These are phyloP conservation scores for Lepidotrigona ventralis DNA, from an alignment of 1,140 invertebrate genomes.

Conservation along the genomic window DNA sequence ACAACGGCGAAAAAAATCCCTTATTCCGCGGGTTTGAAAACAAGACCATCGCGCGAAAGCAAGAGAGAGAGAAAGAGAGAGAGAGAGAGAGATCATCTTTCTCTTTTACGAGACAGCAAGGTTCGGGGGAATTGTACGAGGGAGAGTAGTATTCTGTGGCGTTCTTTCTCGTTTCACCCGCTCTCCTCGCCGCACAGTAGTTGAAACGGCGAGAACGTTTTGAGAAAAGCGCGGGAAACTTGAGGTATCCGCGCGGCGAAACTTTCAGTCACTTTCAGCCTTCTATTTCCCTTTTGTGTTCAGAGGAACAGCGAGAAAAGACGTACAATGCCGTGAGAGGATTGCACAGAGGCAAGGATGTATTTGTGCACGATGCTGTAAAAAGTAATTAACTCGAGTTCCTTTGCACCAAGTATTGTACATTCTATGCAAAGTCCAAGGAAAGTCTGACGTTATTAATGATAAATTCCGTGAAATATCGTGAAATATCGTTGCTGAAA, in stretches of 20 bases:
- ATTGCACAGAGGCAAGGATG: not conserved
- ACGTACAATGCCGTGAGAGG: not conserved
- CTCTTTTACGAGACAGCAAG: not conserved
- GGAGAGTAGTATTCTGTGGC: not conserved
- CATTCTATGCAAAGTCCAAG: no score
- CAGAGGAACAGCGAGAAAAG: not conserved
- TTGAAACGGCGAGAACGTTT: conserved; percentile 12
- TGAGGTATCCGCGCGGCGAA: not conserved
- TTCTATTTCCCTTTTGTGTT: not conserved
- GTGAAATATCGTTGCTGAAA: no score
- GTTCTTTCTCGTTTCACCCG: not conserved
- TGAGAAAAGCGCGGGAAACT: conserved; percentile 9
- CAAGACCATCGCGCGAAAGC: conserved; percentile 13
- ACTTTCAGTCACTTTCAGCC: not conserved
- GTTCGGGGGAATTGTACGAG: not conserved
- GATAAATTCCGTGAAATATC: no score
- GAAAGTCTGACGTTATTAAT: no score
- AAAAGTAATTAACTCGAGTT: not conserved
- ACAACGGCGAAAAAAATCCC: not conserved
- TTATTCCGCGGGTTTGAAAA: not conserved
- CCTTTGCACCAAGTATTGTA: no score
- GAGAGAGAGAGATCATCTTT: conserved; percentile 2
- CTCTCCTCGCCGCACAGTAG: not conserved
- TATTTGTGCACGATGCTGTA: not conserved
- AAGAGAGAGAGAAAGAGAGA: not conserved